Evolutionary conservation across 92 coral and sea anemone genomes (phyloP).

Genomic region (Phenganax stokvisi): DNA sequence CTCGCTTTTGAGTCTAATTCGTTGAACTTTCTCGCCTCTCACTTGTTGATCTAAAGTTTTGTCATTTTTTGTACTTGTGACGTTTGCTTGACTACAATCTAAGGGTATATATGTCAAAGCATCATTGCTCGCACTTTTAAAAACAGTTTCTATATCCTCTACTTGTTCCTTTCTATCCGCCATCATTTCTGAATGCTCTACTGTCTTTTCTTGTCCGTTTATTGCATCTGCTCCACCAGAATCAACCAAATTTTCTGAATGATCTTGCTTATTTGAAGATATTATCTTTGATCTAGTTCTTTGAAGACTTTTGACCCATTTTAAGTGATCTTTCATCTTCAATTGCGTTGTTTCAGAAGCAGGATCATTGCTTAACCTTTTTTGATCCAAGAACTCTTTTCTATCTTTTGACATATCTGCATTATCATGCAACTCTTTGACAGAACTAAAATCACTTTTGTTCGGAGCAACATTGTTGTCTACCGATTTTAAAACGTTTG

Average conservation of each 20-base stretch:
- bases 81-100: neutral
- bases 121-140: neutral
- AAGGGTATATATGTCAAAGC: neutral
- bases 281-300: neutral
- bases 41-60: neutral
- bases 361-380: neutral
- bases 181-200: too few species aligned
- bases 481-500: neutral
- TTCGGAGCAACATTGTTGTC: neutral
- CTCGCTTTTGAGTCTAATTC: neutral
- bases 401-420: neutral
- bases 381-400: neutral
- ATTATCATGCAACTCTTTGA: neutral
- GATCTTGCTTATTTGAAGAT: neutral
- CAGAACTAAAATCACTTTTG: neutral
- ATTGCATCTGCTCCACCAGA: too few species aligned
- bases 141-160: neutral
- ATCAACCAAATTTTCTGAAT: neutral
- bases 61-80: neutral
- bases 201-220: too few species aligned
- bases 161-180: neutral
- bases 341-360: conserved; percentile 32
- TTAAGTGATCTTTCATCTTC: conserved; percentile 16
- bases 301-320: conserved; percentile 26
- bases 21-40: neutral